These are phyloP conservation scores for Apoda limacodes DNA, from an alignment of 2,888 invertebrate genomes.

Conservation along the genomic window DNA sequence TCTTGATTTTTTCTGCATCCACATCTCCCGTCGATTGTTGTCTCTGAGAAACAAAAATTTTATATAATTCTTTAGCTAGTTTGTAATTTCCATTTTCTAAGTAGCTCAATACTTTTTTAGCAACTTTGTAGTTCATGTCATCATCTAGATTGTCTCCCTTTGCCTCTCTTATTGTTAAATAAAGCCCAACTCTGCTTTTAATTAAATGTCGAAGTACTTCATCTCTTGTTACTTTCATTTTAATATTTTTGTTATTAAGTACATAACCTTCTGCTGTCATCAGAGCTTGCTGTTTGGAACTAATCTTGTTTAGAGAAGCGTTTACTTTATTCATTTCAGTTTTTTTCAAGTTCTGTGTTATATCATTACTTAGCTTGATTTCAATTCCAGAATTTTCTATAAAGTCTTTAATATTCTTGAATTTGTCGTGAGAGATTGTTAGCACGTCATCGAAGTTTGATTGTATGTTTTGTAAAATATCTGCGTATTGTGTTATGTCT, in stretches of 20 bases:
- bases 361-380: slow-evolving; percentile 31
- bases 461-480: slow-evolving; percentile 30
- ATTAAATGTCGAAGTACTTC: slow-evolving; percentile 48
- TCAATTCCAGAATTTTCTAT: slow-evolving; percentile 29
- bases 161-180: slow-evolving; percentile 34
- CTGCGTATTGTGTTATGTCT: slow-evolving; percentile 30
- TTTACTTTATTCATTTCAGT: slow-evolving; percentile 12
- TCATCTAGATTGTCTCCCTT: slow-evolving; percentile 21
- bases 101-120: slow-evolving; percentile 34
- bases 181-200: slow-evolving; percentile 37
- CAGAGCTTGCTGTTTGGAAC: slow-evolving; percentile 4
- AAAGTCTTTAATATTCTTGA: slow-evolving; percentile 31
- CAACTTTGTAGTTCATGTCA: slow-evolving; percentile 40
- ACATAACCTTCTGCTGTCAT: slow-evolving; percentile 2
- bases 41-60: slow-evolving; percentile 31
- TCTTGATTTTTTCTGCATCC: too few species aligned
- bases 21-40: too few species aligned
- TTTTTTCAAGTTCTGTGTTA: slow-evolving; percentile 25
- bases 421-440: slow-evolving; percentile 24
- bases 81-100: slow-evolving; percentile 37
- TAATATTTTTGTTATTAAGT: slow-evolving; percentile 7
- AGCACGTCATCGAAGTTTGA: slow-evolving; percentile 20
- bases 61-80: slow-evolving; percentile 45
- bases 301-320: slow-evolving; percentile 3
- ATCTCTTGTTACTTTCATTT: slow-evolving; percentile 34